A percentile compares a stretch with the other conserved stretches of the same genome.
Conservation (phyloP, 2,888 invertebrate species). For the Torymus auratus region DNA sequence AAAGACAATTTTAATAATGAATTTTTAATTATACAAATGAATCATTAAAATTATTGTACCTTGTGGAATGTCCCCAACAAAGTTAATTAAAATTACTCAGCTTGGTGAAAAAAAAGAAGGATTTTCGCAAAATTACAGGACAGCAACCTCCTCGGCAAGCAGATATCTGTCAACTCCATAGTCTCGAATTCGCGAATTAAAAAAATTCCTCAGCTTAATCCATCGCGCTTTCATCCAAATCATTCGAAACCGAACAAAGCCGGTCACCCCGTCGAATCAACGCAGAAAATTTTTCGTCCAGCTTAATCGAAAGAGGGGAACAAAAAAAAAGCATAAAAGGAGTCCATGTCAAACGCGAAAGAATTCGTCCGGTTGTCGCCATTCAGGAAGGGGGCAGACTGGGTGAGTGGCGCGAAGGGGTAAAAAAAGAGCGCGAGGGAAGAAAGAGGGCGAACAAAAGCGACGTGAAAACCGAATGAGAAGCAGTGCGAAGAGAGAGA, state of each 20-base stretch:
- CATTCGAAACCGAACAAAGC: too few relatives aligned
- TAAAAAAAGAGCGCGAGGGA: neutral
- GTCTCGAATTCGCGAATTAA: neutral
- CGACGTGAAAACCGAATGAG: neutral
- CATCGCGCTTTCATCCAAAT: too few relatives aligned
- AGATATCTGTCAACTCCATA: neutral
- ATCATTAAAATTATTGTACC: too few relatives aligned
- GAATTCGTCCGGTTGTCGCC: constrained; percentile 4
- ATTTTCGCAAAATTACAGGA: too few relatives aligned
- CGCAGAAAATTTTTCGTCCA: constrained; percentile 1
- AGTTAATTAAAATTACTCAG: too few relatives aligned
- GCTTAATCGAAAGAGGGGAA: constrained; percentile 15
- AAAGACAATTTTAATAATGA: too few relatives aligned
- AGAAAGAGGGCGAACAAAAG: constrained; percentile 7
- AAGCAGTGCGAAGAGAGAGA: neutral
- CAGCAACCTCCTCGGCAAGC: too few relatives aligned
- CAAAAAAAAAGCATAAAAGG: neutral
- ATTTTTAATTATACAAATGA: too few relatives aligned
- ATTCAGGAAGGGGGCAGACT: neutral
- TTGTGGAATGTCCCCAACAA: too few relatives aligned
- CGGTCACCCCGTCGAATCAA: neutral
- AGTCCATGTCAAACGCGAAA: constrained; percentile 22
- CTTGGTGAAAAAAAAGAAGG: too few relatives aligned
- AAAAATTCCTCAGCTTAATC: neutral
- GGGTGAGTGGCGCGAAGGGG: neutral